phyloP scores from a whole-genome alignment of 2,113 vertebrate species.

The Mormyrus iriodes region DNA sequence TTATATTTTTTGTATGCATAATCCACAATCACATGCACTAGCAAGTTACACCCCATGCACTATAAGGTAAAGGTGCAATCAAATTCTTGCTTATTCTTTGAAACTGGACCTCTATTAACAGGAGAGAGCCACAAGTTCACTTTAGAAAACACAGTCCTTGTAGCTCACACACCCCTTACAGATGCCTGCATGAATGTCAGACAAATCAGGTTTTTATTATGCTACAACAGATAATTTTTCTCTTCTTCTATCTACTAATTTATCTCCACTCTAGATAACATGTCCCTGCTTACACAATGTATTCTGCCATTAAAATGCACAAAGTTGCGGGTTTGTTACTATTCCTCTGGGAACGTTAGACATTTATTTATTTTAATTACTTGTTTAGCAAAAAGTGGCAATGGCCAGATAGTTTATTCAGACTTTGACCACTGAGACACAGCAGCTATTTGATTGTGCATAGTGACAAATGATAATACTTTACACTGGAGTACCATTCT shows the following conservation, averaged over 20 bases:
- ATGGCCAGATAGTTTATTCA: too few relatives aligned
- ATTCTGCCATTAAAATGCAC: background rate
- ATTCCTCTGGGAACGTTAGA: background rate
- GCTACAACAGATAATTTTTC: background rate
- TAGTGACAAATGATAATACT: too few relatives aligned
- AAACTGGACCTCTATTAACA: background rate
- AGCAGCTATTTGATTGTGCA: too few relatives aligned
- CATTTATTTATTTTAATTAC: background rate
- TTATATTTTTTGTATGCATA: background rate
- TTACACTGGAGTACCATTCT: too few relatives aligned
- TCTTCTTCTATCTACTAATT: background rate
- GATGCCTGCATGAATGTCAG: background rate
- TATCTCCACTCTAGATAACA: background rate
- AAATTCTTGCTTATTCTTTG: background rate
- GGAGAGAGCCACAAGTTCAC: background rate
- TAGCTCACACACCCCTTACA: background rate
- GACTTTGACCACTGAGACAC: too few relatives aligned
- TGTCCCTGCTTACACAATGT: background rate
- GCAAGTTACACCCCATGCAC: background rate
- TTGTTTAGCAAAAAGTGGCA: background rate
- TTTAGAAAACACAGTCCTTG: background rate
- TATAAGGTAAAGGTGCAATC: background rate
- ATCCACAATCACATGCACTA: background rate
- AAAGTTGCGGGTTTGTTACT: background rate
- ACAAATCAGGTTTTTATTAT: background rate